Evolutionary conservation across 2,113 vertebrate genomes (phyloP).

Genomic region (Tachysurus vachellii): DNA sequence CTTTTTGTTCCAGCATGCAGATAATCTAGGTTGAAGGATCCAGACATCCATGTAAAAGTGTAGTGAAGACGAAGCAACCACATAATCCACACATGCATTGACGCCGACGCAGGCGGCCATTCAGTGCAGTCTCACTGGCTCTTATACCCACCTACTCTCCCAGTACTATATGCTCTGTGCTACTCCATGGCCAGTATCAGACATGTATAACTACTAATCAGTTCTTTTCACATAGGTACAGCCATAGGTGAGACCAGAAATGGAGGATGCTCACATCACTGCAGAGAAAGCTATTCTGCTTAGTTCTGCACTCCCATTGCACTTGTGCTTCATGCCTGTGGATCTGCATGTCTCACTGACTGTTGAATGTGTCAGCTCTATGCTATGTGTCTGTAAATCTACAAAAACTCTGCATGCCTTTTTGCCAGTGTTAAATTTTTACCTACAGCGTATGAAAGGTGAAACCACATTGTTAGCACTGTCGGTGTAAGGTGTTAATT

Average conservation of each 20-base stretch:
- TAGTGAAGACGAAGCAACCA: slow-evolving; percentile 30
- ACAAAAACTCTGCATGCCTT: background rate
- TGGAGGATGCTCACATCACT: slow-evolving; percentile 8
- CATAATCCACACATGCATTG: slow-evolving; percentile 37
- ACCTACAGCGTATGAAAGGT: background rate
- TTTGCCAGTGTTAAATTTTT: background rate
- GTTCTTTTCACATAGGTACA: background rate
- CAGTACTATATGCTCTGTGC: slow-evolving; percentile 39
- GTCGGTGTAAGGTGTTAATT: background rate
- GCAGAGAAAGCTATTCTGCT: slow-evolving; percentile 14
- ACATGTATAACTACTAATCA: slow-evolving; percentile 23
- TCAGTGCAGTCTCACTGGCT: slow-evolving; percentile 32
- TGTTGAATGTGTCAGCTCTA: slow-evolving; percentile 8
- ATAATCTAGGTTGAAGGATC: background rate
- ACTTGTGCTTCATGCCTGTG: background rate
- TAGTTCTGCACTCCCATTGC: slow-evolving; percentile 9
- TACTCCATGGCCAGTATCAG: slow-evolving; percentile 22
- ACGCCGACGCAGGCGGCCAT: slow-evolving; percentile 47
- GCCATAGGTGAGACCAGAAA: background rate
- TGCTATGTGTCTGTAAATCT: background rate
- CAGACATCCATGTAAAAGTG: slow-evolving; percentile 35
- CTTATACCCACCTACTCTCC: slow-evolving; percentile 44
- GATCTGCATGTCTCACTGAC: slow-evolving; percentile 18
- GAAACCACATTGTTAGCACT: background rate
- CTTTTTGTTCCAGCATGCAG: background rate